phyloP scores from a whole-genome alignment of 2,113 vertebrate genomes.

The Narcine bancroftii region DNA sequence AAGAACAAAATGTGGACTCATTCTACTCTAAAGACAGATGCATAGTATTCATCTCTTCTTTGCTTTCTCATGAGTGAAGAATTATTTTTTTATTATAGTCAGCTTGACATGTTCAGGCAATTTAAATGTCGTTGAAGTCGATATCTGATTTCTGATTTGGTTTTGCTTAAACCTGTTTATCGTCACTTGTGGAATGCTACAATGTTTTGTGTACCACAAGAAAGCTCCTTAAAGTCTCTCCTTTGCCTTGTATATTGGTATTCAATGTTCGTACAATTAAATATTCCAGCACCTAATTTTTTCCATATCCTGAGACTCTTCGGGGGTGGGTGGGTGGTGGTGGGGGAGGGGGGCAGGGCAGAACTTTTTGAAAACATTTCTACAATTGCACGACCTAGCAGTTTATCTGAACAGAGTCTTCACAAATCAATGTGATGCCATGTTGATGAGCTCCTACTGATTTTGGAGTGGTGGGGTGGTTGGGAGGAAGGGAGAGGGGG shows the following conservation, averaged over 20 bases:
- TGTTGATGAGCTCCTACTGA: neutral
- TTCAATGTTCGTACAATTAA: neutral
- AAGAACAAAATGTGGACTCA: no score
- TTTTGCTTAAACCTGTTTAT: slow-evolving; percentile 4
- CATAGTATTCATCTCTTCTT: no score
- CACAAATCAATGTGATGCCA: neutral
- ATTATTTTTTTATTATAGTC: slow-evolving; percentile 45
- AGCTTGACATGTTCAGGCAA: slow-evolving; percentile 44
- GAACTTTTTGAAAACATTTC: neutral
- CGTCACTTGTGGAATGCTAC: neutral
- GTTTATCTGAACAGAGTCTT: neutral
- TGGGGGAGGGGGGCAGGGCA: no score
- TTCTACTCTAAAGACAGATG: neutral
- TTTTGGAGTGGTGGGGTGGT: neutral
- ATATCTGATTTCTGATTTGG: slow-evolving; percentile 37
- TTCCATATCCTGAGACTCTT: neutral
- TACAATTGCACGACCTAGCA: neutral
- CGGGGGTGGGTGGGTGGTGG: no score
- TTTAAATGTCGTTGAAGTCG: slow-evolving; percentile 39
- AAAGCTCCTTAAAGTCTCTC: neutral
- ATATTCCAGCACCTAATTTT: neutral
- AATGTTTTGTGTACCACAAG: neutral
- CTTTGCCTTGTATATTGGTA: neutral
- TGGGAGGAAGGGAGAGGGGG: neutral
- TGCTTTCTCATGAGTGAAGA: slow-evolving; percentile 51